Evolutionary conservation across 1,140 invertebrate genomes (phyloP).

Genomic region (Trialeurodes vaporariorum): DNA sequence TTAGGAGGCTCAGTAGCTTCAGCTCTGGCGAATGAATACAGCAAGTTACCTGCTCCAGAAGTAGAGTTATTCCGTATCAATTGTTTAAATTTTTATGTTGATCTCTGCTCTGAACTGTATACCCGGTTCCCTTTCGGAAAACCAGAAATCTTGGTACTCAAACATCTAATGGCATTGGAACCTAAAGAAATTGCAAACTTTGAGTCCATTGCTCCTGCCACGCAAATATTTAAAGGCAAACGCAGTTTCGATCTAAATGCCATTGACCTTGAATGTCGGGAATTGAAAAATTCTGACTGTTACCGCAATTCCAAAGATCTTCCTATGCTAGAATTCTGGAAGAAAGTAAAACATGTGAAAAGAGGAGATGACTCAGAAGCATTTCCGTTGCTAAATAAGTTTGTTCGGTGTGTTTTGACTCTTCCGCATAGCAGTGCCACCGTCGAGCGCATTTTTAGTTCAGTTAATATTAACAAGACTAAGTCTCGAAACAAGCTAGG

Average conservation of each 20-base stretch:
- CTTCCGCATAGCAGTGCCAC: background rate
- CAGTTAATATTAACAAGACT: constrained; percentile 1
- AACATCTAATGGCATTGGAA: background rate
- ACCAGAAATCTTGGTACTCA: background rate
- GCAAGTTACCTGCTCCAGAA: background rate
- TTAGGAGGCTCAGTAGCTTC: background rate
- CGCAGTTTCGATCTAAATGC: background rate
- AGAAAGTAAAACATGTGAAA: background rate
- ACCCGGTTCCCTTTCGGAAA: background rate
- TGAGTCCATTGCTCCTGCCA: background rate
- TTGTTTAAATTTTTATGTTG: background rate
- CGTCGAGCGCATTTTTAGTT: background rate
- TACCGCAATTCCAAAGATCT: background rate
- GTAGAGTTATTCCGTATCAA: background rate
- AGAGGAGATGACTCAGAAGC: background rate
- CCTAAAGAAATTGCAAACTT: background rate
- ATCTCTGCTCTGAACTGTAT: background rate
- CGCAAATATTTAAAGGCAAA: background rate
- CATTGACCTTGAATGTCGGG: background rate
- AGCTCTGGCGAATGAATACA: background rate
- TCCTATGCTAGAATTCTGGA: background rate
- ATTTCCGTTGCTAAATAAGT: constrained; percentile 1
- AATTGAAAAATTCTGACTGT: background rate
- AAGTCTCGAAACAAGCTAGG: background rate
- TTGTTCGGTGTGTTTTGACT: background rate